These are phyloP conservation scores for human DNA, from an alignment of 2,113 vertebrate species.

Conservation along the genomic window GRCh38 chr4:100220001-100220500, in stretches of 20 bases:
- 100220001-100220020: too few species aligned
- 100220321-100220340: background rate
- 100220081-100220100: too few species aligned
- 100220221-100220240: background rate
- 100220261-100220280: background rate
- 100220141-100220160: background rate
- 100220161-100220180: background rate
- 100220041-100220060: too few species aligned
- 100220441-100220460: background rate
- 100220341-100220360: background rate
- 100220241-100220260: background rate
- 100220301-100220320: background rate
- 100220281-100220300: background rate
- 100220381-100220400: background rate
- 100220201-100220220: background rate
- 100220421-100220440: background rate
- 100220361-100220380: background rate
- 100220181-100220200: background rate
- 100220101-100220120: too few species aligned
- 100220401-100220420: background rate
- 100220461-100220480: background rate
- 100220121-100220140: too few species aligned
- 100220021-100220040: too few species aligned
- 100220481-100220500: background rate
- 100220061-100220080: too few species aligned